Percentiles rank a stretch among this genome's conserved stretches.
These are phyloP conservation scores for Parapristionchus giblindavisi DNA, from an alignment of 2,888 invertebrate genomes.

Conservation along the genomic window DNA sequence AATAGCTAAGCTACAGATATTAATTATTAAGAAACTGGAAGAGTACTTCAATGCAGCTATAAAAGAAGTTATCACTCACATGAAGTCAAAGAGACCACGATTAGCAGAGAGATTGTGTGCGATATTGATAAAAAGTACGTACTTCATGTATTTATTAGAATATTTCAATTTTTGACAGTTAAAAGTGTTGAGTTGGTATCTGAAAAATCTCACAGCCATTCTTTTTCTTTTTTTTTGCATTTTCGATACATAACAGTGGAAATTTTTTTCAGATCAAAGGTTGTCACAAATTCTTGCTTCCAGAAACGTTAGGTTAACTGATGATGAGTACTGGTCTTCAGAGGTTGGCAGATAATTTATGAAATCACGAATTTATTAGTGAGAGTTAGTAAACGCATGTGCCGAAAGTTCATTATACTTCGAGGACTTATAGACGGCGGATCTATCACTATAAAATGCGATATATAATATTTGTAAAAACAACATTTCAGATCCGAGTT, in stretches of 20 bases:
- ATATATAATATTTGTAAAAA: not conserved
- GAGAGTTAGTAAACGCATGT: too few species aligned
- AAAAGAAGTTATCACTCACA: not conserved
- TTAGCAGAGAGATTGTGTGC: conserved; percentile 19
- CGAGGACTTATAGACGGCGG: too few species aligned
- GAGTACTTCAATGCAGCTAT: conserved; percentile 25
- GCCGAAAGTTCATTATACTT: too few species aligned
- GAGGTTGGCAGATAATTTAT: too few species aligned
- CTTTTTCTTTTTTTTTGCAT: too few species aligned
- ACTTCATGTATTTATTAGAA: not conserved
- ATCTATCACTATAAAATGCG: too few species aligned
- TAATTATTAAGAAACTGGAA: conserved; percentile 12
- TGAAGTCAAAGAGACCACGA: conserved; percentile 1
- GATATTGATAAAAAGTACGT: conserved; percentile 4
- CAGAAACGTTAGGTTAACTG: not conserved
- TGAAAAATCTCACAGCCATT: not conserved
- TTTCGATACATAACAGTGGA: not conserved
- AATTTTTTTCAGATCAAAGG: not conserved
- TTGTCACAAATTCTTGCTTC: not conserved
- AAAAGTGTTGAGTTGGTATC: not conserved
- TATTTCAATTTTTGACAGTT: too few species aligned
- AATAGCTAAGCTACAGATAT: not conserved
- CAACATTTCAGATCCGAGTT: conserved; percentile 42
- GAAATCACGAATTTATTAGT: too few species aligned
- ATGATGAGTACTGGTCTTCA: conserved; percentile 26